Evolutionary conservation across 2,113 vertebrate genomes (phyloP).

Genomic region (Corythoichthys intestinalis): DNA sequence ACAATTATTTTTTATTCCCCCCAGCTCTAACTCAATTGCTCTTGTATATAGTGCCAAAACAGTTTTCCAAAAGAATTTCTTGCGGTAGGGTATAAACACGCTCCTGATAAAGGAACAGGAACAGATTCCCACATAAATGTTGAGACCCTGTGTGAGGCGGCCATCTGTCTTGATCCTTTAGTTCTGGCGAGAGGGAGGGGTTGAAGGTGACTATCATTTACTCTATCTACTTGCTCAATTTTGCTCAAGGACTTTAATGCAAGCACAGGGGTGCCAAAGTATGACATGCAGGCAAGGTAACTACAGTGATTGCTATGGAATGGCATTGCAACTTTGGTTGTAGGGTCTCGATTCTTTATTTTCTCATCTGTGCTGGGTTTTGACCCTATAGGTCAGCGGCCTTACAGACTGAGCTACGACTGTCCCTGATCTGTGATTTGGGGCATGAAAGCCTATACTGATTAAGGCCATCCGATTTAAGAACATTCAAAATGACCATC

Average conservation of each 20-base stretch:
- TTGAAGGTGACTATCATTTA: background rate
- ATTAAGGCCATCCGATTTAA: background rate
- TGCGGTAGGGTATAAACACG: background rate
- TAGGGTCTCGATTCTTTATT: background rate
- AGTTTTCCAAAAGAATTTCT: background rate
- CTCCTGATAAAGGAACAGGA: background rate
- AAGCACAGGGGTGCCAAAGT: background rate
- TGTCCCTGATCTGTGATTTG: conserved; percentile 1
- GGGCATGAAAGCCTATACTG: background rate
- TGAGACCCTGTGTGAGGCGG: background rate
- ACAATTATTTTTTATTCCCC: background rate
- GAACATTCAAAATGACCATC: background rate
- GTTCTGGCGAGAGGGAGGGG: background rate
- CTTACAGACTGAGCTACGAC: background rate
- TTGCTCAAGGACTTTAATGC: background rate
- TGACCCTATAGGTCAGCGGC: background rate
- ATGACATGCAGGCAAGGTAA: background rate
- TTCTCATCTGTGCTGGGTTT: background rate
- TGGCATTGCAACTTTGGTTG: background rate
- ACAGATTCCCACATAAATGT: background rate
- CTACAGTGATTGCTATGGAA: background rate
- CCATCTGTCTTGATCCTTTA: background rate
- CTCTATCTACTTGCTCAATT: background rate
- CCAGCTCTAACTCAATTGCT: background rate
- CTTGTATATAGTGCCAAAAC: background rate